phyloP scores from a whole-genome alignment of 2,113 vertebrate genomes.

The Gymnorhina tibicen region DNA sequence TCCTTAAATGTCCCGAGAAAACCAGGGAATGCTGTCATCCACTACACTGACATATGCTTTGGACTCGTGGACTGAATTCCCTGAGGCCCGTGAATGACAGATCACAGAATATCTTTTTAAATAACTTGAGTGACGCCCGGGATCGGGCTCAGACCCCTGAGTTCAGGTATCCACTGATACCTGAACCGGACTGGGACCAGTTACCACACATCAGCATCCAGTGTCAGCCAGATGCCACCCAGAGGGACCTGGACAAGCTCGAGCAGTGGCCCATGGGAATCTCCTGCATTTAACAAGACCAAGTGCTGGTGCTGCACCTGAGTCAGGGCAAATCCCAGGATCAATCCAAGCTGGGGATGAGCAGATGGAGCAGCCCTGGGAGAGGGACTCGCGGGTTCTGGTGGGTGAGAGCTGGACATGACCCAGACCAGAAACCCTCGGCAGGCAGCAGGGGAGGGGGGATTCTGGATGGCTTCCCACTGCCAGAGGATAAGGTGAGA shows the following conservation, averaged over 20 bases:
- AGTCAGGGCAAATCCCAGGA: not conserved
- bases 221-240: not conserved
- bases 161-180: accelerated
- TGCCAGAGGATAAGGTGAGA: not conserved
- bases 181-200: not conserved
- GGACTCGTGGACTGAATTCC: not conserved
- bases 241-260: not conserved
- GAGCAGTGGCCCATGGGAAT: not conserved
- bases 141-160: not conserved
- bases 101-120: not conserved
- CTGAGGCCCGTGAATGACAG: not conserved
- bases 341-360: not conserved
- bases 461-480: not conserved
- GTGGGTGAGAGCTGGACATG: not conserved
- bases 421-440: not conserved
- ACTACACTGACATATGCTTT: not conserved
- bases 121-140: not conserved
- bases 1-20: not conserved
- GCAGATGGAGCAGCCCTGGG: not conserved
- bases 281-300: not conserved
- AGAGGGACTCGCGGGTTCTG: not conserved
- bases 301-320: not conserved
- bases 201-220: not conserved
- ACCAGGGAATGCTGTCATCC: not conserved
- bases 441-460: not conserved